Percentiles rank a stretch among this genome's conserved stretches.
These are phyloP conservation scores for Microcebus murinus DNA, from an alignment of 2,113 vertebrate genomes.

Conservation along the genomic window DNA sequence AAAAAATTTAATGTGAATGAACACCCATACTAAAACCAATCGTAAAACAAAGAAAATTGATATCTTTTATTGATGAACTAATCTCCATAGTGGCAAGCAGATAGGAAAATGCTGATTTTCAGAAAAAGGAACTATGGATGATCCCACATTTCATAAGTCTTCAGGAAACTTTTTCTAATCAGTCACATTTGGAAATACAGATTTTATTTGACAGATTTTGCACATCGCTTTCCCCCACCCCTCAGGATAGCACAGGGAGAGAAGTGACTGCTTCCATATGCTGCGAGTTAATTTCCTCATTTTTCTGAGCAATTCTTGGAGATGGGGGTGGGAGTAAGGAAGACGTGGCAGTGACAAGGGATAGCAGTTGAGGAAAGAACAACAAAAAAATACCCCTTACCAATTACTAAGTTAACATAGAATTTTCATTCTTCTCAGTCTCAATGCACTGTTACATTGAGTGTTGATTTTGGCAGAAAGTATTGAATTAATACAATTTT, in stretches of 20 bases:
- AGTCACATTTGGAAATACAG: constrained; percentile 12
- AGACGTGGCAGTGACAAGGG: neutral
- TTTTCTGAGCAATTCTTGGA: neutral
- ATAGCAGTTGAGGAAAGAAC: neutral
- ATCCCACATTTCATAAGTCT: neutral
- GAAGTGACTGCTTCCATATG: neutral
- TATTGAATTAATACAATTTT: neutral
- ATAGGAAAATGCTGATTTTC: neutral
- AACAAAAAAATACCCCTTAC: neutral
- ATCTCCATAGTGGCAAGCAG: neutral
- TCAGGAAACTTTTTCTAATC: neutral
- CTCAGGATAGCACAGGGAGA: neutral
- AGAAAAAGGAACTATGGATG: neutral
- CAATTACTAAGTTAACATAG: neutral
- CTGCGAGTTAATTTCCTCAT: neutral
- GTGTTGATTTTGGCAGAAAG: neutral
- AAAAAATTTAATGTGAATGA: neutral
- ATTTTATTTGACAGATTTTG: neutral
- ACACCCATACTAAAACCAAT: neutral
- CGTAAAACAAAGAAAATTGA: neutral
- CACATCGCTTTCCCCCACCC: neutral
- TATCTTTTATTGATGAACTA: neutral
- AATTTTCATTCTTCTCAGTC: neutral
- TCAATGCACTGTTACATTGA: neutral
- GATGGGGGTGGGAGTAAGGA: neutral